Base-by-base conservation (phyloP, 2,888 invertebrate species). In the Epinotia brunnichana region DNA sequence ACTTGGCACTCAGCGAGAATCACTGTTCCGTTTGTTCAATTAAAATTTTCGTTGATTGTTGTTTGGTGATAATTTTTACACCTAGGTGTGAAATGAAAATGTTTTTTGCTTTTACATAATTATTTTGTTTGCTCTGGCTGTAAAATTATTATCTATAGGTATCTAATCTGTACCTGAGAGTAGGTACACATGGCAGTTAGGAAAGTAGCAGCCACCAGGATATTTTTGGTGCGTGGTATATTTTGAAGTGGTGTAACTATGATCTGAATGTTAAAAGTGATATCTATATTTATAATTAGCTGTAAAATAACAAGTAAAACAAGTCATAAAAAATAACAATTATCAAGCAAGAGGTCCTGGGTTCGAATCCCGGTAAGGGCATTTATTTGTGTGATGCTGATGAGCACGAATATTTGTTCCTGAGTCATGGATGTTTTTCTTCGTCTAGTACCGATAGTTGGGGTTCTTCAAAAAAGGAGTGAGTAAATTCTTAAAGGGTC, bases 21-120 rank as follows among this genome's bases (percentile, higher is more conserved):
- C 91, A 89, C 88, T 82, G 89, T 87, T 86, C 87, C 87, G 86
- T 83, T 73, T 86, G 88, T 90, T 90, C 87, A 90, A 90, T 91
- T 91, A 90, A 89, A 90, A 88, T 87, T 84, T 86, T 82, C 83
- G 81, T 69, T 82, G 84, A 90, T 89, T 89, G 86, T 90, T 88
- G 87, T 88, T 85, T 83, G 82, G 75, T 73, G 79, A 83, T 83
- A 83, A 81, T 85, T 85, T 85, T 59, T 29, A 63, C 69, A 62
- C 71, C 60, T 62, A 35, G 53, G 57, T 62, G 63, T 21, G 51
- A 62, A 71, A 73, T 48, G 13, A 29, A 72, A 72, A 57, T 41
- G 51, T 69, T 73, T 61, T 62, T 60, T 66, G 39, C 39, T 41
- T 51, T 35, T 39, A 63, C 51, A 9, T 24, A 35, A 63, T 41